These are phyloP conservation scores for Ceriagrion tenellum DNA, from an alignment of 2,888 invertebrate species.

Conservation along the genomic window DNA sequence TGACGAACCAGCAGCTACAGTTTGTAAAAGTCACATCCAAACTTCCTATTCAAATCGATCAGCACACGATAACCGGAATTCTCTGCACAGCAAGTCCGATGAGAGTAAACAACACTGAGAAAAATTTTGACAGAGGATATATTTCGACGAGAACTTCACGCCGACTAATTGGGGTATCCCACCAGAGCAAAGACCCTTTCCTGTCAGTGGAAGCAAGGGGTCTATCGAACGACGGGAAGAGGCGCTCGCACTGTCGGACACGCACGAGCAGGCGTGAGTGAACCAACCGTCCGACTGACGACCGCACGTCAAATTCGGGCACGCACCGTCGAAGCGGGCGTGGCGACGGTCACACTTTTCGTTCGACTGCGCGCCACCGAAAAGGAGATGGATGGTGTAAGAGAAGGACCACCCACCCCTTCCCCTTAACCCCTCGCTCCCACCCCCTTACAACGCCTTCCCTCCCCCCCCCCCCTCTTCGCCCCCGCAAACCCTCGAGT, in stretches of 20 bases:
- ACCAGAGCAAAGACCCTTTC: background rate
- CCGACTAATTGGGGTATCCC: background rate
- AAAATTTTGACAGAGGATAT: no score
- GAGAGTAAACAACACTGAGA: no score
- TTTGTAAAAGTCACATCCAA: no score
- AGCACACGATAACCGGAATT: no score
- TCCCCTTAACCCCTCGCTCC: background rate
- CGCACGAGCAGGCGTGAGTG: background rate
- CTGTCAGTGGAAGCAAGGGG: background rate
- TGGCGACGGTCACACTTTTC: background rate
- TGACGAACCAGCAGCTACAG: no score
- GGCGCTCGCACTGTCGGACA: background rate
- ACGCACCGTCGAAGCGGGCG: background rate
- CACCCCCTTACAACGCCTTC: background rate
- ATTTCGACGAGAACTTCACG: background rate
- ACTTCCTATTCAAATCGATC: no score
- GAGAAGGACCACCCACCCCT: background rate
- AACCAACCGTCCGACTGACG: background rate
- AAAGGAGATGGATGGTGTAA: background rate
- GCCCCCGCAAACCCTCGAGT: background rate
- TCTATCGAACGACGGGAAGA: background rate
- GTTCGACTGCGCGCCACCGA: slow-evolving; percentile 18
- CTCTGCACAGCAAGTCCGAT: no score
- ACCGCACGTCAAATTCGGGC: background rate
- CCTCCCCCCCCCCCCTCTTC: background rate